Evolutionary conservation across 2,888 invertebrate genomes (phyloP).

Genomic region (Hirtodrosophila cameraria): DNA sequence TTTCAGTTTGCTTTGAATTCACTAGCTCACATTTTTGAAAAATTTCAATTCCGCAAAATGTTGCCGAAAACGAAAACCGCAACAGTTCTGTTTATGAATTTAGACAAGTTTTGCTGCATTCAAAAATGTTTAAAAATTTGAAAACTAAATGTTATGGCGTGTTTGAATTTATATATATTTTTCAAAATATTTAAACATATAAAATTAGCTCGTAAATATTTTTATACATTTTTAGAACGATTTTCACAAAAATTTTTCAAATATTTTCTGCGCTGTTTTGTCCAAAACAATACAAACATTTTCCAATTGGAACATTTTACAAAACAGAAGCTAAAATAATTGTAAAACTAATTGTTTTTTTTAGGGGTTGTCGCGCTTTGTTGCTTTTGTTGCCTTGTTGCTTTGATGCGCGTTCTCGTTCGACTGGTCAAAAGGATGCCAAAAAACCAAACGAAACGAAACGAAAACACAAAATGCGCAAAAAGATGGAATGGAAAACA

Average conservation of each 20-base stretch:
- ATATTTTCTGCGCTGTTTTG: slow-evolving; percentile 36
- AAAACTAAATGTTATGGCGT: neutral
- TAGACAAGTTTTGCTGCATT: no score
- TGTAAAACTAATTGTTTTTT: slow-evolving; percentile 53
- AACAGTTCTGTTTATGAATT: no score
- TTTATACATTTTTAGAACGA: slow-evolving; percentile 19
- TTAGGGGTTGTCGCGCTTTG: slow-evolving; percentile 73
- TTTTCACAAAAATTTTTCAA: slow-evolving; percentile 12
- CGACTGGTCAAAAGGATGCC: slow-evolving; percentile 42
- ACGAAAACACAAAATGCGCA: slow-evolving; percentile 78
- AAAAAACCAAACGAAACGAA: slow-evolving; percentile 44
- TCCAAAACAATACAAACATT: neutral
- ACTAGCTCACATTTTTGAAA: no score
- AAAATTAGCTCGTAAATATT: slow-evolving; percentile 18
- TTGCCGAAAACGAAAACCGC: no score
- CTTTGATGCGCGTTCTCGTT: slow-evolving; percentile 29
- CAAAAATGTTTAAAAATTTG: no score
- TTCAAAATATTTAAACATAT: slow-evolving; percentile 4
- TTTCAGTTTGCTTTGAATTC: no score
- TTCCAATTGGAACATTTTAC: slow-evolving; percentile 2
- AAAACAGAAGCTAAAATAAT: neutral
- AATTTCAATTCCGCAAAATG: no score
- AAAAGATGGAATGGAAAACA: slow-evolving; percentile 63
- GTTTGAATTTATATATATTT: neutral
- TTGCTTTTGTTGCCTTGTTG: no score